These are phyloP conservation scores for Trachelus stipa DNA, from an alignment of 2,888 invertebrate genomes.

Conservation along the genomic window DNA sequence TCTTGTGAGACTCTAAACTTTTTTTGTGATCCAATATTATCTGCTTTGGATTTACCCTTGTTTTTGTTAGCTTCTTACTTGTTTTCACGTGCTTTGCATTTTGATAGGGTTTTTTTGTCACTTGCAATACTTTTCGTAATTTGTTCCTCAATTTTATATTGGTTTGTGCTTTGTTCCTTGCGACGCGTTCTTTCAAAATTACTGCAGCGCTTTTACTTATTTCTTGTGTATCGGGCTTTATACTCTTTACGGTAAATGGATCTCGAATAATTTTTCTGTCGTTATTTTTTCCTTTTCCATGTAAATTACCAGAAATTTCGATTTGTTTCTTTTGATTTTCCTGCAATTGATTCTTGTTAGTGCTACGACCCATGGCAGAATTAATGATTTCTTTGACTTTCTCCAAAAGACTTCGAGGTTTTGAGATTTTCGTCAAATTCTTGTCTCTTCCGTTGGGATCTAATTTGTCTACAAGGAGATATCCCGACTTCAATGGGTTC, in stretches of 20 bases:
- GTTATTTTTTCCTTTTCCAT: neutral
- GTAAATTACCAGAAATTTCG: neutral
- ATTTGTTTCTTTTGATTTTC: neutral
- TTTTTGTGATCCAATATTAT: neutral
- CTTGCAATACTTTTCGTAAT: neutral
- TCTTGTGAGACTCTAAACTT: neutral
- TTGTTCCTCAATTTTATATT: neutral
- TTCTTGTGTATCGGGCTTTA: neutral
- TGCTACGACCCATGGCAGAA: slow-evolving; percentile 27
- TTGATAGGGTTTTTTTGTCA: neutral
- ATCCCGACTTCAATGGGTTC: neutral
- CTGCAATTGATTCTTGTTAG: neutral
- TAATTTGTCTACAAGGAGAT: neutral
- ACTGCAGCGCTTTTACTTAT: neutral
- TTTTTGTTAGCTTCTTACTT: slow-evolving; percentile 11
- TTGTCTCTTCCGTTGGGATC: neutral
- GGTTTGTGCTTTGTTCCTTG: neutral
- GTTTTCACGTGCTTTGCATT: neutral
- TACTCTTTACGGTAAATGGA: neutral
- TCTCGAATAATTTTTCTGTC: neutral
- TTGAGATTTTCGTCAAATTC: neutral
- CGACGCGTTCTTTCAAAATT: neutral
- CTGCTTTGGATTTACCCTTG: neutral
- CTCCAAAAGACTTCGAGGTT: slow-evolving; percentile 31
- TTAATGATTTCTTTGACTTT: slow-evolving; percentile 38